Base-by-base conservation (phyloP, 35 echinoderm and acorn worm species). In the Heliocidaris erythrogramma region DNA sequence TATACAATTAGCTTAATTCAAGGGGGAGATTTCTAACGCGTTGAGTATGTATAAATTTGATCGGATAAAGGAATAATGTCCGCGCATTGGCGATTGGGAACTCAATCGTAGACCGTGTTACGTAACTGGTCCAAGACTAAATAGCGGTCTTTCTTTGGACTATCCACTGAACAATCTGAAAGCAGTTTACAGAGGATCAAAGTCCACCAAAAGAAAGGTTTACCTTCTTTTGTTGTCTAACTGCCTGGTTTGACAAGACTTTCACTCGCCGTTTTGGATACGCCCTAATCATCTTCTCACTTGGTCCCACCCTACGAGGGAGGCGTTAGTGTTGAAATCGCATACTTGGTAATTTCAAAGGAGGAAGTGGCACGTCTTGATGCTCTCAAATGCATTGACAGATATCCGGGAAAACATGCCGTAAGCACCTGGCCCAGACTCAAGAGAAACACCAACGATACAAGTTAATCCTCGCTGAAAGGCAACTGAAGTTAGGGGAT, bases 351-450 rank as follows among this genome's bases (percentile, higher is more conserved):
- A 18, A 78, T 18, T 78, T 78, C 31, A 32, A 47, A 32, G 47
- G 9, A 32, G 87, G 87, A 89, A 88, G 86, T 88, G 30, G 86
- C 86, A 48, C 2, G 86, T 47, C 30, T 42, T 47, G 87, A 89
- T 48, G 87, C 87, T 47, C 31, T 48, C 87, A 89, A 78, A 89
- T 13, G 87, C 87, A 89, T 89, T 89, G 87, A 89, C 87, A 89
- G 87, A 89, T 89, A 89, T 47, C 12, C 8, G 21, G 87, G 2
- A 24, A 89, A 48, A 13, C 32, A 32, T 13, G 87, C 87, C 47
- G 31, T 89, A 27, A 89, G 87, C 87, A 89, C 87, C 87, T 89
- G 87, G 87, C 47, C 87, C 32, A 89, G 87, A 89, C 87, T 89
- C 47, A 47, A 47, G 31, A 89, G 24, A 32, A 89, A 89, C 87